phyloP scores from a whole-genome alignment of 2,888 invertebrate species.

The Sphaeridia pumilis region DNA sequence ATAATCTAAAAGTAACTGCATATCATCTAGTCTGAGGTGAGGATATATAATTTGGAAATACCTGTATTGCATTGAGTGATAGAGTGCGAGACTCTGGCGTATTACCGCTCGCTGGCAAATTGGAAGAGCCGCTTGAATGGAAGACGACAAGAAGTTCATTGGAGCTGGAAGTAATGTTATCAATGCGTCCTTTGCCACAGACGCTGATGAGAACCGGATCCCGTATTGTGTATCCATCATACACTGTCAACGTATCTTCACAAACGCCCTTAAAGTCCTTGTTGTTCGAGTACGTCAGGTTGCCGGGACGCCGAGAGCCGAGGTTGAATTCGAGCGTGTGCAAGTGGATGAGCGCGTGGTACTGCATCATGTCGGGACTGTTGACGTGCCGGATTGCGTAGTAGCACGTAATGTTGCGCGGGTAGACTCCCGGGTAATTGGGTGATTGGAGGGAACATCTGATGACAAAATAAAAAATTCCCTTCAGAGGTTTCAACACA shows the following conservation, averaged over 20 bases:
- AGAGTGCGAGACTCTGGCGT: conserved; percentile 13
- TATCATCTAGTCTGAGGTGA: too few relatives aligned
- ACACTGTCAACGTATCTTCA: conserved; percentile 47
- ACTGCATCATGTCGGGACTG: conserved; percentile 11
- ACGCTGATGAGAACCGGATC: conserved; percentile 58
- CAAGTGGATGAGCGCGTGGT: conserved; percentile 12
- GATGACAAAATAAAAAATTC: background rate
- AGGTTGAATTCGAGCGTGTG: conserved; percentile 10
- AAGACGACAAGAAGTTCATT: conserved; percentile 32
- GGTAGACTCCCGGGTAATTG: conserved; percentile 82
- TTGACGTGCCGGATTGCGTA: conserved; percentile 47
- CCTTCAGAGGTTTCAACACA: too few relatives aligned
- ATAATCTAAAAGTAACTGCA: background rate
- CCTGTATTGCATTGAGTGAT: conserved; percentile 24
- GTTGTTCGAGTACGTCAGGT: conserved; percentile 9
- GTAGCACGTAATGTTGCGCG: conserved; percentile 71
- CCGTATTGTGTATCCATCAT: conserved; percentile 52
- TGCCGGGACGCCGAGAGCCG: conserved; percentile 4
- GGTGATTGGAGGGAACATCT: conserved; percentile 69
- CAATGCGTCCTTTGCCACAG: conserved; percentile 56
- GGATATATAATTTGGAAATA: conserved; percentile 12
- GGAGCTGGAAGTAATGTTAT: conserved; percentile 22
- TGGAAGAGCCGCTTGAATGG: conserved; percentile 29
- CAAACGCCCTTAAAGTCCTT: conserved; percentile 13
- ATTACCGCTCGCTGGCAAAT: conserved; percentile 21